A percentile compares a stretch with the other conserved stretches of the same genome.
These are phyloP conservation scores for Pollachius pollachius DNA, from an alignment of 2,113 vertebrate species.

Conservation along the genomic window DNA sequence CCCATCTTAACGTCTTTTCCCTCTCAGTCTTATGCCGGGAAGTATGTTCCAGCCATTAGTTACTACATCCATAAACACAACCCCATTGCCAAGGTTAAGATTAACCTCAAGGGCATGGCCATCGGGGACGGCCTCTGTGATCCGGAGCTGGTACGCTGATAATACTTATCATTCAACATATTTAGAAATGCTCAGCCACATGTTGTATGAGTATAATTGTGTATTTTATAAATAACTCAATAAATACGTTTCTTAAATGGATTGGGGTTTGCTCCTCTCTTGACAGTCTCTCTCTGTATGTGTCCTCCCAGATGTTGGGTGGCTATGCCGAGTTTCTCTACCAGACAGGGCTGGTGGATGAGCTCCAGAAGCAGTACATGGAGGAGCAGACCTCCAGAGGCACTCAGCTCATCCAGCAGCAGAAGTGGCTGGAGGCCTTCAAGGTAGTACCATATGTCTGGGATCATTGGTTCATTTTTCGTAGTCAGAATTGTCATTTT, in stretches of 20 bases:
- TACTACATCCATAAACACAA: constrained; percentile 82
- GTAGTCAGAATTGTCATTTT: no score
- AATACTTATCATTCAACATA: not conserved
- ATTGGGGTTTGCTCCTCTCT: no score
- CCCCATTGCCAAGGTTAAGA: constrained; percentile 69
- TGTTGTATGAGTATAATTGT: no score
- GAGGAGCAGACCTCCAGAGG: constrained; percentile 66
- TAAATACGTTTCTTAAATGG: no score
- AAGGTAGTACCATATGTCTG: constrained; percentile 55
- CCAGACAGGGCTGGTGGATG: constrained; percentile 67
- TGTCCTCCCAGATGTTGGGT: constrained; percentile 66
- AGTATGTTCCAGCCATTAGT: constrained; percentile 78
- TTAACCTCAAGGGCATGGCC: constrained; percentile 81
- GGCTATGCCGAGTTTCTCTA: constrained; percentile 77
- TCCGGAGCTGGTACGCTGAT: constrained; percentile 75
- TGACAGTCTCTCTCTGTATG: not conserved
- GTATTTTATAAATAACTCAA: no score
- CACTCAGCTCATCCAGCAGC: constrained; percentile 70
- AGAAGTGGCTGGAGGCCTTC: constrained; percentile 79
- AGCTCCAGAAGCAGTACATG: constrained; percentile 66
- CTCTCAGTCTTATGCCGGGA: constrained; percentile 77
- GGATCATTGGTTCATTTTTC: not conserved
- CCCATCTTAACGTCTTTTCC: not conserved
- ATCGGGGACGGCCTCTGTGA: constrained; percentile 81
- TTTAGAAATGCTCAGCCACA: not conserved